Percentiles rank a stretch among this genome's conserved stretches.
phyloP scores from a whole-genome alignment of 2,113 vertebrate genomes.

The Scartelaos histophorus region DNA sequence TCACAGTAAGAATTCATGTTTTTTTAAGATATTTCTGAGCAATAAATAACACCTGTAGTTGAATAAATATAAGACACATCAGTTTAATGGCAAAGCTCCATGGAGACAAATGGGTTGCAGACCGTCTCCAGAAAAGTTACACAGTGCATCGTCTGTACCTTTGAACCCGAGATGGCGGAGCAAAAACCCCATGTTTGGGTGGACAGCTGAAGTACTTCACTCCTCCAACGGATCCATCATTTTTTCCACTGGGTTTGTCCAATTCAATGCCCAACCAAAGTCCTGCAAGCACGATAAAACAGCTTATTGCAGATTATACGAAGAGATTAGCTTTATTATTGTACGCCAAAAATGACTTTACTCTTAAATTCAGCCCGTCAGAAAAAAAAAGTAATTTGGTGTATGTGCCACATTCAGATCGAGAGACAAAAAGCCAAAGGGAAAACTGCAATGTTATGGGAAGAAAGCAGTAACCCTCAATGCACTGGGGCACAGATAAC shows the following conservation, averaged over 20 bases:
- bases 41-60: no score
- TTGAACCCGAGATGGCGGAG: slow-evolving; percentile 91
- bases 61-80: no score
- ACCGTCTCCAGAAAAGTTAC: no score
- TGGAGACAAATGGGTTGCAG: no score
- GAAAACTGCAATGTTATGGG: slow-evolving; percentile 2
- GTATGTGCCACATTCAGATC: not conserved
- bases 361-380: not conserved
- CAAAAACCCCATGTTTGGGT: slow-evolving; percentile 91
- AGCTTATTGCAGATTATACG: not conserved
- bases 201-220: slow-evolving; percentile 92
- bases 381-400: not conserved
- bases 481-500: slow-evolving; percentile 18
- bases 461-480: not conserved
- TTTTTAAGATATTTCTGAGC: no score
- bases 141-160: slow-evolving; percentile 76
- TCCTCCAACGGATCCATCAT: slow-evolving; percentile 90
- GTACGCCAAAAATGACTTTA: not conserved
- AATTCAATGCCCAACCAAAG: slow-evolving; percentile 94
- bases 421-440: slow-evolving; percentile 18
- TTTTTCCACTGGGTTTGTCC: slow-evolving; percentile 94
- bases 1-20: no score
- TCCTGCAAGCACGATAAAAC: slow-evolving; percentile 69
- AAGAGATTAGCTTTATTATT: not conserved
- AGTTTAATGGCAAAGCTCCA: no score